These are phyloP conservation scores for Sclerodermus sp. DNA, from an alignment of 2,888 invertebrate genomes.

Conservation along the genomic window DNA sequence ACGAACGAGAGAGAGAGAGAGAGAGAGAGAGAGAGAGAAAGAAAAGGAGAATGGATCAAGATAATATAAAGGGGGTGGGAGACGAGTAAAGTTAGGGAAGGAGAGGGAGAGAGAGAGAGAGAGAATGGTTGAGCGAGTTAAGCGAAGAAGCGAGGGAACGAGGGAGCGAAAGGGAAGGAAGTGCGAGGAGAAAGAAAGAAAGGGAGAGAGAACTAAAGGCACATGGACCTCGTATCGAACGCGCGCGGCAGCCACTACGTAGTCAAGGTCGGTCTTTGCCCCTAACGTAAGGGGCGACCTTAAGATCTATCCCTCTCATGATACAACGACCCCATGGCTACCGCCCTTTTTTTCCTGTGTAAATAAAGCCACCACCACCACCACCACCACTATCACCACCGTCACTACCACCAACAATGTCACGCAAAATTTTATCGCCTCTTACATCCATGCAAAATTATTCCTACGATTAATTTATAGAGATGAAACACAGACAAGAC, in stretches of 20 bases:
- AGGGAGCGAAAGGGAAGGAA: conserved; percentile 2
- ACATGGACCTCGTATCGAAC: conserved; percentile 48
- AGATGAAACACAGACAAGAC: too few species aligned
- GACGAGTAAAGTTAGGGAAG: not conserved
- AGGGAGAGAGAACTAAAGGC: conserved; percentile 11
- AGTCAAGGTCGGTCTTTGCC: conserved; percentile 56
- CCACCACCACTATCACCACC: too few species aligned
- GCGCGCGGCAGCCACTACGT: conserved; percentile 37
- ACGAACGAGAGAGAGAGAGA: not conserved
- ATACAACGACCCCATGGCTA: conserved; percentile 23
- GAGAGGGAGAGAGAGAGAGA: not conserved
- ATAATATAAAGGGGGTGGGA: not conserved
- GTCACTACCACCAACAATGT: too few species aligned
- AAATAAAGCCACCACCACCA: conserved; percentile 19
- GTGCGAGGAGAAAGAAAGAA: not conserved
- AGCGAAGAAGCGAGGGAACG: not conserved
- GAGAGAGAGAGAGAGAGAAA: not conserved
- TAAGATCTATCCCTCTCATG: conserved; percentile 31
- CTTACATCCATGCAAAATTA: too few species aligned
- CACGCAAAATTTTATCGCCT: too few species aligned
- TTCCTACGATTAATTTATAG: too few species aligned
- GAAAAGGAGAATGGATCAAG: not conserved
- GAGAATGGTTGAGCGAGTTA: not conserved
- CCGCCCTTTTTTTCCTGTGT: conserved; percentile 17
- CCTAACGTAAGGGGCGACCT: conserved; percentile 42